Evolutionary conservation across 2,797 vertebrate species (phyloP).

Genomic region (Leptodactylus fallax): DNA sequence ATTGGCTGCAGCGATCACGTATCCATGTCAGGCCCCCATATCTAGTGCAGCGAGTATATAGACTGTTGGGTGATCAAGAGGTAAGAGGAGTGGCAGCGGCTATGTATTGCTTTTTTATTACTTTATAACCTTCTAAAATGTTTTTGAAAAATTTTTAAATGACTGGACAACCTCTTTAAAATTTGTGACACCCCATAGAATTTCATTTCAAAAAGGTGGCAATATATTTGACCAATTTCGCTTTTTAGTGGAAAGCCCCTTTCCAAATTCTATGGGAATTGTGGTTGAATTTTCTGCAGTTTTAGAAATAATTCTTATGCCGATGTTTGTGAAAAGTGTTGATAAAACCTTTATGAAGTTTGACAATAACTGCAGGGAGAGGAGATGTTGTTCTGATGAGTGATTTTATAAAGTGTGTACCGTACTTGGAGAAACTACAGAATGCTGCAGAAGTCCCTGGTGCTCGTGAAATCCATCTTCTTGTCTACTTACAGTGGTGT

Average conservation of each 20-base stretch:
- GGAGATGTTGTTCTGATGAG: not conserved
- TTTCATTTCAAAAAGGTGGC: no score
- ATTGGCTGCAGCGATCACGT: no score
- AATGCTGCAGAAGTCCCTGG: not conserved
- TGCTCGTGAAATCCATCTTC: not conserved
- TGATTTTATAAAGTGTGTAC: not conserved
- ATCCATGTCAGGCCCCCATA: no score
- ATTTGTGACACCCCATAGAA: no score
- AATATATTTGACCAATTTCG: not conserved
- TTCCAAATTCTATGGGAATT: not conserved
- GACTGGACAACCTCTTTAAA: no score
- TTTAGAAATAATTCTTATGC: not conserved
- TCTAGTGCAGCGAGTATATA: no score
- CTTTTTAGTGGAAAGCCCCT: not conserved
- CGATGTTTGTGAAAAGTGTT: not conserved
- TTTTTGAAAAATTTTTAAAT: no score
- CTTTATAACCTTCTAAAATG: no score
- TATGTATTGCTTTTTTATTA: no score
- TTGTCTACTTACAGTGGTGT: not conserved
- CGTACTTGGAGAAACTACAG: not conserved
- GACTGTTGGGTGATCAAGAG: no score
- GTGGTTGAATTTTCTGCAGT: not conserved
- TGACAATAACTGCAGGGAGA: not conserved
- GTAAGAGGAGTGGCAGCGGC: no score
- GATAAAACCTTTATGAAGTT: slow-evolving; percentile 6